These are phyloP conservation scores for Polydesmus complanatus DNA, from an alignment of 2,888 invertebrate genomes.

Conservation along the genomic window DNA sequence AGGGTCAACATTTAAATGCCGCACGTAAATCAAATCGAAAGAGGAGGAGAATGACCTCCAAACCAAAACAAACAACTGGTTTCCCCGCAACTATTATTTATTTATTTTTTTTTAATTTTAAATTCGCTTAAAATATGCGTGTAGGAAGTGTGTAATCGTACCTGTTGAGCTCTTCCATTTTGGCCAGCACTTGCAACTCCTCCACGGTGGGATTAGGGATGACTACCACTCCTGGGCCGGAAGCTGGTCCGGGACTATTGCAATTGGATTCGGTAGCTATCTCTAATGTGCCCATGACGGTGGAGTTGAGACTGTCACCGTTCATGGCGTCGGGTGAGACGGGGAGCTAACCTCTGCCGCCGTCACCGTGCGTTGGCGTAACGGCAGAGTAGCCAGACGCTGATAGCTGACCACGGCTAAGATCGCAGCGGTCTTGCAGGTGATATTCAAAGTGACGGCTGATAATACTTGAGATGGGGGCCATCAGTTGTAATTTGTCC, in stretches of 20 bases:
- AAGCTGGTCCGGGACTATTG: neutral
- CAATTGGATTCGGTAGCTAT: neutral
- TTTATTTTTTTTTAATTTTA: too few relatives aligned
- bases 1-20: too few relatives aligned
- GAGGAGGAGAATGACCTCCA: too few relatives aligned
- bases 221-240: neutral
- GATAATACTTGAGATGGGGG: neutral
- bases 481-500: neutral
- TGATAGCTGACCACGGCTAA: neutral
- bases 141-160: too few relatives aligned
- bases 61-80: too few relatives aligned
- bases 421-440: neutral
- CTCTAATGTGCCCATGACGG: neutral
- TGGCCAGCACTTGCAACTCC: constrained; percentile 80
- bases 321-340: neutral
- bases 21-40: too few relatives aligned
- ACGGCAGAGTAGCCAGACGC: neutral
- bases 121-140: too few relatives aligned
- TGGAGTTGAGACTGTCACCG: neutral
- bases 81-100: too few relatives aligned
- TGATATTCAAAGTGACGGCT: neutral
- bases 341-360: neutral
- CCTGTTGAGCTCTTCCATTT: constrained; percentile 88
- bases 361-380: neutral
- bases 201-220: constrained; percentile 36